Percentiles rank a stretch among this genome's conserved stretches.
phyloP scores from a whole-genome alignment of 2,888 invertebrate species.

The Arge pagana region DNA sequence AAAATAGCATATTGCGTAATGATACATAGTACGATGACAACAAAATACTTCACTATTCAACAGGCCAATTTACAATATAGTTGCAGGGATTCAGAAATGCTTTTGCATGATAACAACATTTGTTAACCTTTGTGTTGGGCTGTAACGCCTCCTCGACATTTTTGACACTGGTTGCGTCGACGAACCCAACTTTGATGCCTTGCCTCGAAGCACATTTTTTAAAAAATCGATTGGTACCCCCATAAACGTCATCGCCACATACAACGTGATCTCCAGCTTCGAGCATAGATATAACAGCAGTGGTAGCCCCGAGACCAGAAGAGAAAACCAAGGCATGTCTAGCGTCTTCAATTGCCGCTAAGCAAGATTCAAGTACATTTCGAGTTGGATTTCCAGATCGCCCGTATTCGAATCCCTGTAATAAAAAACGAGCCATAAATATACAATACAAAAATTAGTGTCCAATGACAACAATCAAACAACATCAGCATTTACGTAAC shows the following conservation, averaged over 20 bases:
- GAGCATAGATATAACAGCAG: conserved; percentile 75
- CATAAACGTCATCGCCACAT: conserved; percentile 92
- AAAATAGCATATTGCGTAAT: too few relatives aligned
- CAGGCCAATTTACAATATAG: too few relatives aligned
- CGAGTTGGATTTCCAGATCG: conserved; percentile 95
- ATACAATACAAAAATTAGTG: not conserved
- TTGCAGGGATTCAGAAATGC: too few relatives aligned
- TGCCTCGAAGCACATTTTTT: conserved; percentile 68
- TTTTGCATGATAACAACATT: not conserved
- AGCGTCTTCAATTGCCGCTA: conserved; percentile 89
- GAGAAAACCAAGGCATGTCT: conserved; percentile 83
- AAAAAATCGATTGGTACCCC: conserved; percentile 82
- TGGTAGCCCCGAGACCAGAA: conserved; percentile 89
- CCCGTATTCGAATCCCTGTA: conserved; percentile 87
- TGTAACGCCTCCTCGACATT: conserved; percentile 72
- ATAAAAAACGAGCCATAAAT: too few relatives aligned
- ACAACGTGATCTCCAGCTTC: conserved; percentile 88
- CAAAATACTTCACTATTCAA: too few relatives aligned
- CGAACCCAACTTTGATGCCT: conserved; percentile 76
- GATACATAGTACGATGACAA: too few relatives aligned
- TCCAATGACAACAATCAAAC: not conserved
- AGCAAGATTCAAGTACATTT: conserved; percentile 82
- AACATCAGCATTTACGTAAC: not conserved
- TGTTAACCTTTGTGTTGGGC: conserved; percentile 81
- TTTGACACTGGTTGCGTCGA: conserved; percentile 73